Evolutionary conservation across 1,140 invertebrate genomes (phyloP).

Genomic region (Sminthurides bifidus): DNA sequence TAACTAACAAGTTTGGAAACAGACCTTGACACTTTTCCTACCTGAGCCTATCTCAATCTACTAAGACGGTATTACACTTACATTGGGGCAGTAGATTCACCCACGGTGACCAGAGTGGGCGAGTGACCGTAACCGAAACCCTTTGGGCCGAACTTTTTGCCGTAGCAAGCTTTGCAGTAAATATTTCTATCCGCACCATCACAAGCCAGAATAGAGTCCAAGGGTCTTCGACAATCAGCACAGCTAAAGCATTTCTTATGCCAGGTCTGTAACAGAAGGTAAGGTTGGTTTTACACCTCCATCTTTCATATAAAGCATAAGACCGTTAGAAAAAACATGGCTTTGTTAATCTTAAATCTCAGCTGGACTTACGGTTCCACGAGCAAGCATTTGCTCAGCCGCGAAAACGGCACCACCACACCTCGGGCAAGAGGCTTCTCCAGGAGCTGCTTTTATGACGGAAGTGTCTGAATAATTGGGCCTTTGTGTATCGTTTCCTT

Average conservation of each 20-base stretch:
- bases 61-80: too few species aligned
- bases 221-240: slow-evolving; percentile 76
- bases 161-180: slow-evolving; percentile 77
- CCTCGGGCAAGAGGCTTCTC: slow-evolving; percentile 66
- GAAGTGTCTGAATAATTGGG: slow-evolving; percentile 69
- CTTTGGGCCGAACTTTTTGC: slow-evolving; percentile 56
- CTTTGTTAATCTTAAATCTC: too few species aligned
- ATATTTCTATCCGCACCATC: slow-evolving; percentile 80
- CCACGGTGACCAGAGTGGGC: slow-evolving; percentile 63
- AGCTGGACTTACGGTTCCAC: slow-evolving; percentile 64
- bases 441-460: slow-evolving; percentile 69
- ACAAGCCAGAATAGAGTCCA: slow-evolving; percentile 83
- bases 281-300: too few species aligned
- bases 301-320: too few species aligned
- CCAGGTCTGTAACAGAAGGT: slow-evolving; percentile 68
- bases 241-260: slow-evolving; percentile 91
- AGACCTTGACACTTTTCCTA: too few species aligned
- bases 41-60: too few species aligned
- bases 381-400: slow-evolving; percentile 84
- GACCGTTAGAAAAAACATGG: too few species aligned
- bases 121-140: slow-evolving; percentile 74
- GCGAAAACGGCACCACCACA: slow-evolving; percentile 87
- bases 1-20: too few species aligned
- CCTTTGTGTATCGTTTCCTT: slow-evolving; percentile 49
- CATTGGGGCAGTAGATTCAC: slow-evolving; percentile 57